phyloP scores from a whole-genome alignment of 2,113 vertebrate genomes.

The Pluvianellus socialis region DNA sequence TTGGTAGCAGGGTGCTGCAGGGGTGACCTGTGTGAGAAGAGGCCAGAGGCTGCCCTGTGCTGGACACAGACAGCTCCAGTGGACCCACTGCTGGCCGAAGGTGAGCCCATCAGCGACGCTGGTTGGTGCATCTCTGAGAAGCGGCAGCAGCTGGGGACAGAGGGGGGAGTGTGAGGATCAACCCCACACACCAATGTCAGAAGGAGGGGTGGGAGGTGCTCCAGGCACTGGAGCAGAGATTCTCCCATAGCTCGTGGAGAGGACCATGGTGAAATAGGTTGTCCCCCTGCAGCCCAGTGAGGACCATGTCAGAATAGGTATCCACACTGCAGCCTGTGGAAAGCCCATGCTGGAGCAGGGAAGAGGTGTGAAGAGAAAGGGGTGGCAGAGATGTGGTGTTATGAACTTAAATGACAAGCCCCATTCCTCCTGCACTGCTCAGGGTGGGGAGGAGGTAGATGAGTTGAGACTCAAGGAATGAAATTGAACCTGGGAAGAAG shows the following conservation, averaged over 20 bases:
- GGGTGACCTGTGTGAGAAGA: too few species aligned
- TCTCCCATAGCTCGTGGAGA: background rate
- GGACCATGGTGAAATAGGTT: background rate
- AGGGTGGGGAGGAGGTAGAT: background rate
- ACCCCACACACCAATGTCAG: background rate
- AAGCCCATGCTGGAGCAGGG: background rate
- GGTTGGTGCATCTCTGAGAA: too few species aligned
- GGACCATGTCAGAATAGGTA: background rate
- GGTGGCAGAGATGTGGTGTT: background rate
- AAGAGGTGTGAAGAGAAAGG: background rate
- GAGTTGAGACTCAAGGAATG: background rate
- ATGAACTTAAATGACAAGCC: background rate
- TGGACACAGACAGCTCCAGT: too few species aligned
- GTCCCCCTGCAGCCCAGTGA: background rate
- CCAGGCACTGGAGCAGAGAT: background rate
- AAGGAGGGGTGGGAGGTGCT: background rate
- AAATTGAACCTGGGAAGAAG: background rate
- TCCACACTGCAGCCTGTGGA: accelerated
- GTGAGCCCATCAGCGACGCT: too few species aligned
- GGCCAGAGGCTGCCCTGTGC: too few species aligned
- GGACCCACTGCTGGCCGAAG: too few species aligned
- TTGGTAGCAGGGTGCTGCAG: too few species aligned
- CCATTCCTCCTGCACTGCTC: background rate
- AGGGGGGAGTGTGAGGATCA: too few species aligned
- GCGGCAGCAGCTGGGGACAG: too few species aligned